Evolutionary conservation across 2,797 vertebrate species (phyloP), one percentile per base, ranked within the genome.

Genomic region (Tokudaia muenninki): DNA sequence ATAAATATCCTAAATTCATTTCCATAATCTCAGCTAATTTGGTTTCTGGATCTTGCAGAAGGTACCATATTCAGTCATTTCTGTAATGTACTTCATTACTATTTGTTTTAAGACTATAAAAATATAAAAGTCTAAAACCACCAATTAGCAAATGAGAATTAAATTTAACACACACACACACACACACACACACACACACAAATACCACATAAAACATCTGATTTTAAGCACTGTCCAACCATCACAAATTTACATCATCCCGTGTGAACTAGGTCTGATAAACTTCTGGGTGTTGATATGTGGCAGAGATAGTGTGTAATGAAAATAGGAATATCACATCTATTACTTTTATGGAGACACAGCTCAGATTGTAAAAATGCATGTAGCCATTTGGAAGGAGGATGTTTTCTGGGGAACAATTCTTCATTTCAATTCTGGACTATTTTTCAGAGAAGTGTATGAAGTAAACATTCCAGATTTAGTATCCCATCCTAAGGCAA

Each of bases 201-300:
- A 34, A 74, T 61, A 77, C 82, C 3, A 41, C 81, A 59, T 94
- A 82, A 83, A 91, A 72, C 87, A 61, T 34, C 91, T 81, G 50
- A 86, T 65, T 37, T 94, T 91, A 65, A 61, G 59, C 24, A 87
- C 82, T 57, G 67, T 72, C 59, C 90, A 93, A 50, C 6, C 50
- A 97, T 13, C 8, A 93, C 19, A 65, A 78, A 83, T 82, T 59
- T 77, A 47, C 24, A 79, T 3, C 4, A n/a, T 50, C 3, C 16
- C 79, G 19, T 72, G 50, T 83, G 22, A 95, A 6, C 17, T 92
- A 70, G 57, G 41, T 83, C 13, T 70, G 3, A 86, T 70, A 52
- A 37, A 87, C 3, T 61, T 52, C n/a, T 10, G 19, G 50, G 72
- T 75, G 72, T 6, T 44, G n/a, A 74, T 29, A 34, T 44, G 2